Percentiles rank a stretch among this genome's conserved stretches.
Conservation (phyloP, 1,140 invertebrate genomes). For the Ceratoteleas bidentatus region DNA sequence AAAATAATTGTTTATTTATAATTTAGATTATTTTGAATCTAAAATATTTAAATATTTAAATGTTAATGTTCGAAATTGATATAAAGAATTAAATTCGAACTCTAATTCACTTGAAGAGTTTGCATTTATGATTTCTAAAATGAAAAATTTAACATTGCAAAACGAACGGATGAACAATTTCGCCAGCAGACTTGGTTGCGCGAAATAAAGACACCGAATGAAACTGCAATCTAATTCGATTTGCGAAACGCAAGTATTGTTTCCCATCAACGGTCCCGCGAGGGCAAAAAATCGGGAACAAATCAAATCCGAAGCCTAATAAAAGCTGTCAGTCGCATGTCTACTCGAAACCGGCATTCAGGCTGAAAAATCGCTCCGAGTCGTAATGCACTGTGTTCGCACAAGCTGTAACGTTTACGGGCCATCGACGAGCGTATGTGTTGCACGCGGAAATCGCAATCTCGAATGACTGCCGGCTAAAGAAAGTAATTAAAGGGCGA, state of each 20-base stretch:
- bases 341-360: not conserved
- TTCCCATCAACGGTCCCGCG: not conserved
- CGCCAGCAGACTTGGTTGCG: too few species aligned
- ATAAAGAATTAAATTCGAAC: too few species aligned
- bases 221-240: too few species aligned
- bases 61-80: too few species aligned
- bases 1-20: too few species aligned
- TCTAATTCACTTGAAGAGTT: not conserved
- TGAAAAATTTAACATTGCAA: not conserved
- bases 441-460: constrained; percentile 12
- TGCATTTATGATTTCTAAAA: too few species aligned
- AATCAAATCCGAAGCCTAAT: constrained; percentile 18
- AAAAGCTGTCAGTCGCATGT: constrained; percentile 27
- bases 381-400: constrained; percentile 19
- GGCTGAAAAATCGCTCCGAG: constrained; percentile 1
- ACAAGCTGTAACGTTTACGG: constrained; percentile 7
- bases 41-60: too few species aligned
- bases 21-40: too few species aligned
- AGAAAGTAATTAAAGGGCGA: constrained; percentile 44
- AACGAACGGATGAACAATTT: too few species aligned
- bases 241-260: too few species aligned
- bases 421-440: constrained; percentile 4
- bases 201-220: too few species aligned
- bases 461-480: constrained; percentile 33
- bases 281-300: constrained; percentile 17